Base-by-base conservation (phyloP, 2,797 vertebrate genomes). In the Sternarchorhynchus goeldii region DNA sequence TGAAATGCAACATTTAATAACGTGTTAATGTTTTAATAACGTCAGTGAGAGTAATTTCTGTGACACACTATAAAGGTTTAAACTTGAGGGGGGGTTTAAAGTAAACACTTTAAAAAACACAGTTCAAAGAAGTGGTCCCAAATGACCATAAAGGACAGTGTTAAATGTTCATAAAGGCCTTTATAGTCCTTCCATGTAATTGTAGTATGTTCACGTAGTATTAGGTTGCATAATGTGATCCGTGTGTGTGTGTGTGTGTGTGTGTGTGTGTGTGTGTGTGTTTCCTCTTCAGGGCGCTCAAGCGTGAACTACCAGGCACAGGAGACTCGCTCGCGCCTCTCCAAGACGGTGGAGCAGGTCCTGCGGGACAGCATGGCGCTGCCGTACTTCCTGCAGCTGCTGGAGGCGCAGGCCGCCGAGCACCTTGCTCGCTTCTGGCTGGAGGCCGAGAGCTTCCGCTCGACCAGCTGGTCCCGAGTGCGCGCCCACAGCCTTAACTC, bases 341-440 rank as follows among this genome's bases (percentile, higher is more conserved):
- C 97, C 60, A 99, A 98, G 92, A 97, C 97, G 0, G 94, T 98
- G 31, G 96, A 97, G 68, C 97, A 98, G 88, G 94, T 99, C 83
- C 92, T 99, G 16, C 94, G 90, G 71, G 97, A 99, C 87, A 86
- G 81, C 3, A 82, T 96, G 82, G 97, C 97, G 1, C 92, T 96
- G 79, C 97, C 98, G 7, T 98, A 99, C 88, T 98, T 95, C 87
- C 90, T 95, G 90, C 96, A 96, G 82, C 97, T 96, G 86, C 96
- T 95, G 94, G 97, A 96, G 87, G 91, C 94, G 50, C 94, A 88
- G 31, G 92, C 95, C n/a, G 94, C 95, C 66, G 96, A 97, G 82
- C 95, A 99, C 88, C 89, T 99, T 88, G 96, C 96, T 3, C 95
- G 95, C 20, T 99, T 99, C 84, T 99, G 97, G 96, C 73, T 97